Evolutionary conservation across 2,888 invertebrate species (phyloP).

Genomic region (Ornithoptera priamus): DNA sequence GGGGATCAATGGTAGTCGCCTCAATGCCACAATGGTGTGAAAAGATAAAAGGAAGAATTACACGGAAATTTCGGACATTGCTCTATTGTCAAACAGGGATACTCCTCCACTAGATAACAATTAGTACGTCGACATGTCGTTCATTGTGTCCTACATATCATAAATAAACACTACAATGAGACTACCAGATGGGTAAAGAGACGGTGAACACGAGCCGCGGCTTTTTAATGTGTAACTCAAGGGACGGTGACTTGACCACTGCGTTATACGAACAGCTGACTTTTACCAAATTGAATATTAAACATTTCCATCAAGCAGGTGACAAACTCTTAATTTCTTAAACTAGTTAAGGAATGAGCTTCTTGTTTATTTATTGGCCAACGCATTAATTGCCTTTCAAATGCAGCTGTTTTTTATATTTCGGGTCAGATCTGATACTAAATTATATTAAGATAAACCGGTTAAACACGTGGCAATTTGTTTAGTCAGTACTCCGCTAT

Average conservation of each 20-base stretch:
- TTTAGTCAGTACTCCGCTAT: slow-evolving; percentile 23
- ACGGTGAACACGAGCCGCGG: slow-evolving; percentile 42
- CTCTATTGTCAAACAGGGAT: slow-evolving; percentile 57
- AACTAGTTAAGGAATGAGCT: slow-evolving; percentile 31
- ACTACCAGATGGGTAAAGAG: slow-evolving; percentile 64
- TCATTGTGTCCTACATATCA: slow-evolving; percentile 63
- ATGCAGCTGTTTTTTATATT: slow-evolving; percentile 31
- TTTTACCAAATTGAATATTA: slow-evolving; percentile 34
- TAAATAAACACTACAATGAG: slow-evolving; percentile 71
- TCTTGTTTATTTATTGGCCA: slow-evolving; percentile 31
- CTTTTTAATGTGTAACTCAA: slow-evolving; percentile 43
- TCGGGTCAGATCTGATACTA: slow-evolving; percentile 31
- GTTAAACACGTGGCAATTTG: slow-evolving; percentile 30
- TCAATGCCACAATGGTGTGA: slow-evolving; percentile 65
- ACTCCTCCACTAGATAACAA: slow-evolving; percentile 68
- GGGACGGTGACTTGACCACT: slow-evolving; percentile 24
- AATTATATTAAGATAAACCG: slow-evolving; percentile 29
- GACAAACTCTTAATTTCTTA: slow-evolving; percentile 31
- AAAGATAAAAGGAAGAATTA: slow-evolving; percentile 75
- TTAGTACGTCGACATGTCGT: slow-evolving; percentile 67
- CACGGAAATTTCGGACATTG: slow-evolving; percentile 74
- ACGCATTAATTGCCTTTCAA: slow-evolving; percentile 29
- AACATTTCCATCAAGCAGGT: slow-evolving; percentile 29
- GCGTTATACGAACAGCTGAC: slow-evolving; percentile 41
- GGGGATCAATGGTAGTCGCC: slow-evolving; percentile 70